Conservation (phyloP, 2,113 vertebrate species). For the Dinomys branickii region DNA sequence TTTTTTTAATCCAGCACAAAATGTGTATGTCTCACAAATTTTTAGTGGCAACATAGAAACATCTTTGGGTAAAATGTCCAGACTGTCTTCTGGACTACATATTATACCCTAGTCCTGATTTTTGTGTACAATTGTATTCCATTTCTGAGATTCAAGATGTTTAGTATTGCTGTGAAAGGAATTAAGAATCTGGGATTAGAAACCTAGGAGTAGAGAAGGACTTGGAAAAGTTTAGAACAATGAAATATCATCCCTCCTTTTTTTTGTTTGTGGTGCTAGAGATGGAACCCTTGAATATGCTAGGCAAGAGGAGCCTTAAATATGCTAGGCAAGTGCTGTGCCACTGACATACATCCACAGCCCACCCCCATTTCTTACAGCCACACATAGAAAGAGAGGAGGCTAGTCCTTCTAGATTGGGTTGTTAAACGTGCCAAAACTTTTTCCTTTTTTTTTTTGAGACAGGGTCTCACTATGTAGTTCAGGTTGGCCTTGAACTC, state of each 20-base stretch:
- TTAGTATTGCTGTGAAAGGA: background rate
- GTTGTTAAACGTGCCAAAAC: background rate
- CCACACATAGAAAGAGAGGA: background rate
- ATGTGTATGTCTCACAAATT: background rate
- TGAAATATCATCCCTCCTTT: background rate
- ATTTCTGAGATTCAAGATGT: background rate
- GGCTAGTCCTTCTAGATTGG: background rate
- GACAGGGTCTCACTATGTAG: too few relatives aligned
- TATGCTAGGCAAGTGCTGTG: background rate
- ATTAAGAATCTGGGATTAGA: conserved; percentile 12
- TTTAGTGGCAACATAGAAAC: background rate
- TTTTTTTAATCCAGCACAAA: conserved; percentile 9
- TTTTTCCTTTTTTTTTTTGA: background rate
- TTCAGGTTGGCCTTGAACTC: background rate
- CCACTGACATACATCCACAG: background rate
- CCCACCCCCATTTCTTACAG: background rate
- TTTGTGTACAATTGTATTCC: background rate
- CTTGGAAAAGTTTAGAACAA: background rate
- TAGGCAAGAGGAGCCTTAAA: background rate
- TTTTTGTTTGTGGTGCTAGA: background rate
- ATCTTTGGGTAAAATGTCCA: conserved; percentile 26
- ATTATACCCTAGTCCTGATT: background rate
- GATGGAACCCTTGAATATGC: background rate
- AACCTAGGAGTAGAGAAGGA: background rate
- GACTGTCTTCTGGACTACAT: background rate